Conservation (phyloP, 2,797 vertebrate species). For the Hyperoplus lanceolatus region DNA sequence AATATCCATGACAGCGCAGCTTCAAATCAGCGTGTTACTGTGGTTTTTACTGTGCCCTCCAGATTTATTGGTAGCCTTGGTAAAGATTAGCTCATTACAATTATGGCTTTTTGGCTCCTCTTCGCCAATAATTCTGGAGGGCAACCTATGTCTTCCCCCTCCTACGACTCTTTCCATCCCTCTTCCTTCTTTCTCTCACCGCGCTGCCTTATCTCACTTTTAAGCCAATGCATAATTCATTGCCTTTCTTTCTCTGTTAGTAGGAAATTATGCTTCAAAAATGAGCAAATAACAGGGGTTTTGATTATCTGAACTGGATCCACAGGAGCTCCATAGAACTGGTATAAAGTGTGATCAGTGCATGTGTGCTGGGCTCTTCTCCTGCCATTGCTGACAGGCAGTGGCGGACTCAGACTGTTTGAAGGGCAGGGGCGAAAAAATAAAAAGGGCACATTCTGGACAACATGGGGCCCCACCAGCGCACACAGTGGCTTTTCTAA, state of each 20-base stretch:
- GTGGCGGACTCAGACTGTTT: too few relatives aligned
- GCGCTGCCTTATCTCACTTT: constrained; percentile 40
- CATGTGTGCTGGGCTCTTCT: not conserved
- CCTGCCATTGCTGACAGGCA: too few relatives aligned
- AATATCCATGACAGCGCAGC: constrained; percentile 61
- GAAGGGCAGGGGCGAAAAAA: too few relatives aligned
- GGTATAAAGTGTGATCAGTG: constrained; percentile 8
- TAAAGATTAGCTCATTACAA: constrained; percentile 78
- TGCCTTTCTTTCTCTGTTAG: constrained; percentile 27
- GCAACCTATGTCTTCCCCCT: constrained; percentile 54
- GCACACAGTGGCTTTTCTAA: too few relatives aligned
- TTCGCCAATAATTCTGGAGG: constrained; percentile 67
- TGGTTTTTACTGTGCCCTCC: constrained; percentile 65
- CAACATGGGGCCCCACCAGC: too few relatives aligned
- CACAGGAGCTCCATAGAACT: constrained; percentile 2
- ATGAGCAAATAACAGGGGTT: constrained; percentile 61
- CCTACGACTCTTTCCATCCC: constrained; percentile 26
- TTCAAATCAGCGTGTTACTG: constrained; percentile 54
- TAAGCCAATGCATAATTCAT: constrained; percentile 57
- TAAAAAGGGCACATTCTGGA: too few relatives aligned
- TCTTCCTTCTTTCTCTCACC: constrained; percentile 19
- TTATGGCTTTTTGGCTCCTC: constrained; percentile 70
- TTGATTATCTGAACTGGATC: constrained; percentile 49
- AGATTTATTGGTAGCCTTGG: constrained; percentile 66
- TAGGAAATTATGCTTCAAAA: constrained; percentile 52